A percentile compares a stretch with the other conserved stretches of the same genome.
phyloP scores from a whole-genome alignment of 2,888 invertebrate genomes.

The Drosophila stalkeri region DNA sequence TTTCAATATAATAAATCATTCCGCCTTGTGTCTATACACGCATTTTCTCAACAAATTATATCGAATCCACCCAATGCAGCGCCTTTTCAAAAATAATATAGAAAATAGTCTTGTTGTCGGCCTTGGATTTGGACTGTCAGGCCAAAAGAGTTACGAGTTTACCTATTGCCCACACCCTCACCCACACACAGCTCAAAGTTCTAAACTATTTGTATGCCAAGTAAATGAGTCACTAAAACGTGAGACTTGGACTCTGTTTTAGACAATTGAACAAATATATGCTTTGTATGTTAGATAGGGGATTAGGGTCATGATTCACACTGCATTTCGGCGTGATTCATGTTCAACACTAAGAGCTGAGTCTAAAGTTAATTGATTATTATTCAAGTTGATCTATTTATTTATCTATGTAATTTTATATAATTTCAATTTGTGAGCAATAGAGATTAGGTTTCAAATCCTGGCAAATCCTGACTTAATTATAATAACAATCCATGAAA shows the following conservation, averaged over 20 bases:
- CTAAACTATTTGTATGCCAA: background rate
- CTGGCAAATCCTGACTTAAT: no score
- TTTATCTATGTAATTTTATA: no score
- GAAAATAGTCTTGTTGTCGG: constrained; percentile 12
- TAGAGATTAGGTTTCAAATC: background rate
- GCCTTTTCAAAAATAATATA: constrained; percentile 27
- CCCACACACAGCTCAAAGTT: constrained; percentile 24
- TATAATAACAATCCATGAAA: no score
- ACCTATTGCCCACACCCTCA: constrained; percentile 12
- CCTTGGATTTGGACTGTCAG: constrained; percentile 59
- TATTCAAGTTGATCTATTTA: background rate
- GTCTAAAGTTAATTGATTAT: background rate
- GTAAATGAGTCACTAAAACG: constrained; percentile 30
- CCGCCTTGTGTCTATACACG: constrained; percentile 38
- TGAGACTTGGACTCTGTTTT: constrained; percentile 5
- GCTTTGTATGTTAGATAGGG: constrained; percentile 10
- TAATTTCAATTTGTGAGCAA: background rate
- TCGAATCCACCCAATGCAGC: constrained; percentile 34
- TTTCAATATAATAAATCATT: constrained; percentile 82
- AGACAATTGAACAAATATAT: background rate
- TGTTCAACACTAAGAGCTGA: background rate
- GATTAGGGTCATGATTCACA: constrained; percentile 26
- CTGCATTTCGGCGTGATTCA: constrained; percentile 16
- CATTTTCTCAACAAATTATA: constrained; percentile 45
- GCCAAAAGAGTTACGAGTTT: constrained; percentile 45